Evolutionary conservation across 2,888 invertebrate genomes (phyloP).

Genomic region (Empis livida): DNA sequence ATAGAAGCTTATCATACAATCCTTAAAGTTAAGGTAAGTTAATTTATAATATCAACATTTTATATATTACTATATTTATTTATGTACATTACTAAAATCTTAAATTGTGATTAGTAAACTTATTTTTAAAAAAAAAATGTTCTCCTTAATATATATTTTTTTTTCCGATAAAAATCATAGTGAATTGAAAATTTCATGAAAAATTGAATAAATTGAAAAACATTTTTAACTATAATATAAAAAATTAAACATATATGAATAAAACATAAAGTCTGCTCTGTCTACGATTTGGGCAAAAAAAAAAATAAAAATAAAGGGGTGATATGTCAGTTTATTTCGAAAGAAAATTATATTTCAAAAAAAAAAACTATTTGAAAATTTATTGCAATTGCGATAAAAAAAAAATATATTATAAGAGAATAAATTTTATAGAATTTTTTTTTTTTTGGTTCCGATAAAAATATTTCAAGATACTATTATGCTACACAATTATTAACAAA

Average conservation of each 20-base stretch:
- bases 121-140: too few species aligned
- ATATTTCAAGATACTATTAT: too few species aligned
- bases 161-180: background rate
- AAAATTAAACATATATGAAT: background rate
- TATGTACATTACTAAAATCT: background rate
- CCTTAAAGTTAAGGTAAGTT: slow-evolving; percentile 51
- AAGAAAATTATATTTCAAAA: too few species aligned
- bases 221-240: background rate
- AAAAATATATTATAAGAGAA: too few species aligned
- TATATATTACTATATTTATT: background rate
- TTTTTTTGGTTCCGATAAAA: too few species aligned
- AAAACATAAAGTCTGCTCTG: too few species aligned
- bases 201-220: background rate
- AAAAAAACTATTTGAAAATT: background rate
- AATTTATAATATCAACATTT: background rate
- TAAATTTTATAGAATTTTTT: too few species aligned
- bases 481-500: too few species aligned
- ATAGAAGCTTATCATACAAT: slow-evolving; percentile 58
- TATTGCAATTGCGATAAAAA: background rate
- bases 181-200: background rate
- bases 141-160: too few species aligned
- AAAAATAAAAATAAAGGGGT: too few species aligned
- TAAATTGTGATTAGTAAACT: background rate
- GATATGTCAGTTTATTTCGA: too few species aligned
- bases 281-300: too few species aligned